Conservation (phyloP, 2,888 invertebrate species). For the Celastrina argiolus region DNA sequence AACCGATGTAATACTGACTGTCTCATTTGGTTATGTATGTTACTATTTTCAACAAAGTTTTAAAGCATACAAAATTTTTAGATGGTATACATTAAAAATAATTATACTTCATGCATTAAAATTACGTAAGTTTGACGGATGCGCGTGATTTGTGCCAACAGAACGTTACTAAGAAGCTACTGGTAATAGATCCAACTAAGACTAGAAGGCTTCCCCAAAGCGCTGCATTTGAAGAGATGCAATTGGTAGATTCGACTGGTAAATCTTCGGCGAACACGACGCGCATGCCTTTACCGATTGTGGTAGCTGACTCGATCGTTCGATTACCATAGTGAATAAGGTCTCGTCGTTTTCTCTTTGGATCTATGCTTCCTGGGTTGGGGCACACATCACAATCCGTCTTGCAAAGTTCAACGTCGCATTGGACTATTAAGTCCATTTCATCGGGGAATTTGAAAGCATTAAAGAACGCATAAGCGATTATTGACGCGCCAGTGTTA, state of each 20-base stretch:
- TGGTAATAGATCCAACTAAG: constrained; percentile 77
- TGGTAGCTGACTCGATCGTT: constrained; percentile 77
- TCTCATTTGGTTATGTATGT: constrained; percentile 14
- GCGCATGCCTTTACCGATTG: constrained; percentile 80
- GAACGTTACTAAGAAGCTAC: constrained; percentile 63
- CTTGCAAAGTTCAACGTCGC: constrained; percentile 89
- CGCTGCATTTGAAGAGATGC: constrained; percentile 81
- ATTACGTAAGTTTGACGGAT: constrained; percentile 52
- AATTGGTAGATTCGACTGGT: constrained; percentile 68
- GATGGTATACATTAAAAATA: background rate
- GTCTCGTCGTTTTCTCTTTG: constrained; percentile 65
- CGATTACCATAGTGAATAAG: constrained; percentile 66
- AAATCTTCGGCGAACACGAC: constrained; percentile 85
- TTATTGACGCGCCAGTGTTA: constrained; percentile 84
- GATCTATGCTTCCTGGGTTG: constrained; percentile 79
- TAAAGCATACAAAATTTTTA: background rate
- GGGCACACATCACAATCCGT: constrained; percentile 87
- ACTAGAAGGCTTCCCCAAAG: constrained; percentile 79
- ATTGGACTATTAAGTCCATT: constrained; percentile 89
- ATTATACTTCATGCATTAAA: background rate
- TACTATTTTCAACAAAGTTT: constrained; percentile 10
- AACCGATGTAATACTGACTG: constrained; percentile 23
- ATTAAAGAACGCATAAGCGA: constrained; percentile 87
- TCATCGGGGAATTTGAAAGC: constrained; percentile 91
- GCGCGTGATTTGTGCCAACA: constrained; percentile 63